Percentiles rank a stretch among this genome's conserved stretches.
Conservation (phyloP, 35 echinoderm and acorn worm genomes). For the Ophioderma brevispina region DNA sequence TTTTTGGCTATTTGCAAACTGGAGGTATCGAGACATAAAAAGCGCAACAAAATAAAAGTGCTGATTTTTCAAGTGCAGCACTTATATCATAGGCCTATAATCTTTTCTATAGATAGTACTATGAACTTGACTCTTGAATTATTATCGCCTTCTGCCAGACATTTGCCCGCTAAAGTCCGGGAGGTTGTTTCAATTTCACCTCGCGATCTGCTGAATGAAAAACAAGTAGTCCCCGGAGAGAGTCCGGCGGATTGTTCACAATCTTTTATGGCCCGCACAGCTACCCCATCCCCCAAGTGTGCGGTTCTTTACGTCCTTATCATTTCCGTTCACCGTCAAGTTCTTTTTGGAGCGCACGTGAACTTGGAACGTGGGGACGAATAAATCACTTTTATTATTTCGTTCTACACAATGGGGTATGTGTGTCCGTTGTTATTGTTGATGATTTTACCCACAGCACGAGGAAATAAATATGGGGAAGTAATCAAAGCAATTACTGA, state of each 20-base stretch:
- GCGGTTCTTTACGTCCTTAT: neutral
- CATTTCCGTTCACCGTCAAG: neutral
- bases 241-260: neutral
- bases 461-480: neutral
- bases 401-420: neutral
- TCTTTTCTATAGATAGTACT: no score
- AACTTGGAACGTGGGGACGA: neutral
- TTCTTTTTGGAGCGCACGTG: neutral
- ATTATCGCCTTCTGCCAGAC: neutral
- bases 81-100: no score
- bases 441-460: neutral
- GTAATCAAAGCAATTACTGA: neutral
- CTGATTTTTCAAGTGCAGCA: no score
- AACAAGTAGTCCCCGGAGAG: neutral
- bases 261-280: neutral
- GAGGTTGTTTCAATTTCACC: slow-evolving; percentile 1
- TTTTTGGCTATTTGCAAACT: no score
- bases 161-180: neutral
- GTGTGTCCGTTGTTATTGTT: neutral
- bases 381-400: neutral
- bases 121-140: neutral
- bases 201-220: neutral
- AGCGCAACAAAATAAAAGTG: no score
- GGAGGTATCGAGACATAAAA: no score
- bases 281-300: neutral